A percentile compares a stretch with the other conserved stretches of the same genome.
These are phyloP conservation scores for Oscheius sp. DNA, from an alignment of 2,888 invertebrate genomes.

Conservation along the genomic window DNA sequence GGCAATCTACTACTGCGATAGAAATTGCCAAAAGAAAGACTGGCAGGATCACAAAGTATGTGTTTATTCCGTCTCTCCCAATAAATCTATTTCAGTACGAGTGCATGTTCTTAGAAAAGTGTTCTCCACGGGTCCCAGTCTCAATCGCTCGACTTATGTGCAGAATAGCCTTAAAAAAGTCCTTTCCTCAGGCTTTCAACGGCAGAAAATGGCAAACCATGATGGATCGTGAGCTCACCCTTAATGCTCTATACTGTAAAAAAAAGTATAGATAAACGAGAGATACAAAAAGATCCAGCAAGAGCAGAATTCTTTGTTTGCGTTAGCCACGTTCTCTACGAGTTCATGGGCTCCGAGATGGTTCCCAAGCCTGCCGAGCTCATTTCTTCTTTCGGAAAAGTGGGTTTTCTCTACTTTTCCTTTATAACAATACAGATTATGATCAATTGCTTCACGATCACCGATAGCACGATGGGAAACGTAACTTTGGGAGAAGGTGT, in stretches of 20 bases:
- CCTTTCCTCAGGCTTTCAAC: constrained; percentile 33
- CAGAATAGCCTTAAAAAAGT: constrained; percentile 36
- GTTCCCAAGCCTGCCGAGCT: constrained; percentile 33
- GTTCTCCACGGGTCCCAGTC: constrained; percentile 39
- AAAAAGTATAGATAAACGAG: constrained; percentile 17
- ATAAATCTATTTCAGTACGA: constrained; percentile 27
- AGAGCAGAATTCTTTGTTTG: constrained; percentile 33
- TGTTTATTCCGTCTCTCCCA: not conserved
- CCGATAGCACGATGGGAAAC: not conserved
- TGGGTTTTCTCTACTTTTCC: not conserved
- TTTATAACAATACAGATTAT: constrained; percentile 31
- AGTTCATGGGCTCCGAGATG: constrained; percentile 38
- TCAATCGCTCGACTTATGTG: constrained; percentile 42
- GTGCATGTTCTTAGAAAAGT: constrained; percentile 36
- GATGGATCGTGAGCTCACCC: constrained; percentile 35
- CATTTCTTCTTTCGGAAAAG: constrained; percentile 37
- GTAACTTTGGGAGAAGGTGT: constrained; percentile 40
- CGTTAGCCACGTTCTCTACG: constrained; percentile 32
- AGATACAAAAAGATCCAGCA: constrained; percentile 37
- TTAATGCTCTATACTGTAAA: no score
- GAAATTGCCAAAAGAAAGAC: constrained; percentile 41
- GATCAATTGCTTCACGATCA: constrained; percentile 44
- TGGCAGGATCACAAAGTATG: constrained; percentile 42
- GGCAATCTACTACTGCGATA: constrained; percentile 38
- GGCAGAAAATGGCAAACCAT: constrained; percentile 27